These are phyloP conservation scores for Emydoidea blandingii DNA, from an alignment of 2,797 vertebrate species.

Conservation along the genomic window DNA sequence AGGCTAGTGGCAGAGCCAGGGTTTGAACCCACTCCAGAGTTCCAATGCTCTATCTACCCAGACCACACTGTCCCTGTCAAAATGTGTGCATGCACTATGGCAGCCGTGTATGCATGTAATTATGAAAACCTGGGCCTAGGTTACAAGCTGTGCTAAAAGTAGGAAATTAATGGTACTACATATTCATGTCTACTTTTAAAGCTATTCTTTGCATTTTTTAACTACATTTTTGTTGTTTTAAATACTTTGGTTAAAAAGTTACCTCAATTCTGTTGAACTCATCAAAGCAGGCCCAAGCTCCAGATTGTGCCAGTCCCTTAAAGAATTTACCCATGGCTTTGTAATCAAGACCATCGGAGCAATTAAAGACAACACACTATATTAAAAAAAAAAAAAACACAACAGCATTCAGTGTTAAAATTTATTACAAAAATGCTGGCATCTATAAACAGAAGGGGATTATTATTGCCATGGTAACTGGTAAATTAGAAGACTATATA, in stretches of 20 bases:
- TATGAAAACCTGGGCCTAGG: neutral
- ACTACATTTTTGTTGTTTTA: neutral
- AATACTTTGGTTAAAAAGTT: constrained; percentile 42
- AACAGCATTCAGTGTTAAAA: neutral
- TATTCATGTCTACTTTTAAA: neutral
- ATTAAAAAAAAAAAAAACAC: constrained; percentile 15
- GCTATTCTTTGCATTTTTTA: neutral
- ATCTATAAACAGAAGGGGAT: neutral
- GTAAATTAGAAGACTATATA: neutral
- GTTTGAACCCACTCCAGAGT: neutral
- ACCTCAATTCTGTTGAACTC: constrained; percentile 98
- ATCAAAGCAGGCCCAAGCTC: constrained; percentile 96
- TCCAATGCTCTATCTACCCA: neutral
- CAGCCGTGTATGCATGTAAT: neutral
- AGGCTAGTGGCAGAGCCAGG: neutral
- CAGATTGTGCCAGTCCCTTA: constrained; percentile 93
- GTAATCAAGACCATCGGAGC: constrained; percentile 95
- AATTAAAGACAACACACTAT: constrained; percentile 97
- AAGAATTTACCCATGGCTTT: constrained; percentile 99
- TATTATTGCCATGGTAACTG: neutral
- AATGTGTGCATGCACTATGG: neutral
- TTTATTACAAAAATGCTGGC: neutral
- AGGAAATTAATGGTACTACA: neutral
- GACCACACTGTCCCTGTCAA: neutral
- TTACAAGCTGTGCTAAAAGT: neutral